These are phyloP conservation scores for Tridacna gigas DNA, from an alignment of 2,888 invertebrate species.

Conservation along the genomic window DNA sequence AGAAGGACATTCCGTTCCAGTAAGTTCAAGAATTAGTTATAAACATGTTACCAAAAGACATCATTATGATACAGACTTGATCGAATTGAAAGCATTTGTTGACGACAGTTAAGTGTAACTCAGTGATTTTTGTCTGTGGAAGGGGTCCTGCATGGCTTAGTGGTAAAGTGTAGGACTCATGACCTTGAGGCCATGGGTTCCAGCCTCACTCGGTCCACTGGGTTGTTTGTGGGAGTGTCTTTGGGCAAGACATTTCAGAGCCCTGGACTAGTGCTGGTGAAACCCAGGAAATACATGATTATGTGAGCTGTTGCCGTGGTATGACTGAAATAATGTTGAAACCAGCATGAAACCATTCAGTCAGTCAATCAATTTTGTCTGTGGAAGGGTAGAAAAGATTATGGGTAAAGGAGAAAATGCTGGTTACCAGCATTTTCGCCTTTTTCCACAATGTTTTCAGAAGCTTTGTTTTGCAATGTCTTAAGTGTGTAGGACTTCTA, in stretches of 20 bases:
- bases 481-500: no score
- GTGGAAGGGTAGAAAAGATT: no score
- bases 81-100: neutral
- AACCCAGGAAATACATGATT: neutral
- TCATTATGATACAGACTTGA: neutral
- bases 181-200: neutral
- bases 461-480: no score
- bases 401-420: no score
- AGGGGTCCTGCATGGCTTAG: neutral
- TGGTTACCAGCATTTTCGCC: no score
- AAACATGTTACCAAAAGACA: no score
- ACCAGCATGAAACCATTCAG: neutral
- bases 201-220: neutral
- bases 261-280: neutral
- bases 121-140: no score
- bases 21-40: no score
- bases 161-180: neutral
- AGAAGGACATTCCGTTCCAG: constrained; percentile 50
- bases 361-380: no score
- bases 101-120: no score
- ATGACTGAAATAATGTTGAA: neutral
- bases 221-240: neutral
- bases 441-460: no score
- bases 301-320: neutral
- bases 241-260: neutral